phyloP scores from a whole-genome alignment of 2,888 invertebrate genomes.

The Merodon equestris region DNA sequence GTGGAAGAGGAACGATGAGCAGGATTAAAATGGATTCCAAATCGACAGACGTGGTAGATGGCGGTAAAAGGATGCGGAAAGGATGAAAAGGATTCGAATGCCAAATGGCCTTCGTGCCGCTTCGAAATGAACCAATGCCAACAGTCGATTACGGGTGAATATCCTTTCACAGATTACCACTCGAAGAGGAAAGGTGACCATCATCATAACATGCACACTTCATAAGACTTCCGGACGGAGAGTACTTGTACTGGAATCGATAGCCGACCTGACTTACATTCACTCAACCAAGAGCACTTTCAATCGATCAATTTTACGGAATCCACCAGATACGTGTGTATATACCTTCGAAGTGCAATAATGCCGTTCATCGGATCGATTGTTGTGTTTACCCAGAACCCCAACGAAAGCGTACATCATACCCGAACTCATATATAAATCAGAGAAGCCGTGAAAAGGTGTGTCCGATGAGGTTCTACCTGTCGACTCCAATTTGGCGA shows the following conservation, averaged over 20 bases:
- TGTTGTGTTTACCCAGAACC: slow-evolving; percentile 41
- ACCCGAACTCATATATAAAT: slow-evolving; percentile 19
- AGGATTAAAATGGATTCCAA: too few species aligned
- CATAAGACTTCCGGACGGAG: slow-evolving; percentile 35
- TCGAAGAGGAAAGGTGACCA: slow-evolving; percentile 1
- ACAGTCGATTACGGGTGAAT: slow-evolving; percentile 31
- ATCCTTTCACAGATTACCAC: slow-evolving; percentile 20
- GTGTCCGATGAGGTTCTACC: slow-evolving; percentile 63
- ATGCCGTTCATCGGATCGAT: slow-evolving; percentile 49
- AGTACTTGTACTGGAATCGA: slow-evolving; percentile 29
- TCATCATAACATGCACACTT: slow-evolving; percentile 5
- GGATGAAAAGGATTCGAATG: background rate
- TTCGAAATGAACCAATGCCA: slow-evolving; percentile 1
- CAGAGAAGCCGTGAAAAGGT: slow-evolving; percentile 45
- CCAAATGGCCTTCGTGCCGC: slow-evolving; percentile 3
- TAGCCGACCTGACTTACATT: slow-evolving; percentile 5
- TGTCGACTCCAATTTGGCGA: slow-evolving; percentile 60
- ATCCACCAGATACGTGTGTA: slow-evolving; percentile 23
- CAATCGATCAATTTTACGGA: slow-evolving; percentile 47
- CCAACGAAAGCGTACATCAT: too few species aligned
- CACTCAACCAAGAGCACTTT: too few species aligned
- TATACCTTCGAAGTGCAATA: slow-evolving; percentile 34
- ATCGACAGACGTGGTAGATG: background rate
- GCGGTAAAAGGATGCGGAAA: background rate
- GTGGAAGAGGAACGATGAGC: slow-evolving; percentile 15